Conservation (phyloP, 2,888 invertebrate species). For the Synanthedon andrenaeformis region DNA sequence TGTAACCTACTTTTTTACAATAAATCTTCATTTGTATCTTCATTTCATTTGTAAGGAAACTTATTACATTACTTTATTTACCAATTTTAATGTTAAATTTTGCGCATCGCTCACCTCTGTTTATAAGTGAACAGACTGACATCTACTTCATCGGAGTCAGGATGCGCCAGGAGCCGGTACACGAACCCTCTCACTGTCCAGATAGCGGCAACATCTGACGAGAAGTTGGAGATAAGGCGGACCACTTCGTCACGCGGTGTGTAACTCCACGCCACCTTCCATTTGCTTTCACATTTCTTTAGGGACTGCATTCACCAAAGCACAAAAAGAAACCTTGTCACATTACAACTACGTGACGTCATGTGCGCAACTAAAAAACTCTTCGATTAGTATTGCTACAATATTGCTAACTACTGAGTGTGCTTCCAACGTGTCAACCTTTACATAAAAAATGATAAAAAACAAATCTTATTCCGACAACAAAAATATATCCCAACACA, state of each 20-base stretch:
- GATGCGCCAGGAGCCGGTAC: slow-evolving; percentile 27
- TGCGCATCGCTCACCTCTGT: slow-evolving; percentile 29
- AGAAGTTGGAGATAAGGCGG: slow-evolving; percentile 35
- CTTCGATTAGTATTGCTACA: no score
- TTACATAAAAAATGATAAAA: no score
- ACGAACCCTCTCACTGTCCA: slow-evolving; percentile 44
- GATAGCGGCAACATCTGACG: slow-evolving; percentile 34
- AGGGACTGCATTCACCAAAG: slow-evolving; percentile 26
- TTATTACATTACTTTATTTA: no score
- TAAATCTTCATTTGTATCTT: no score
- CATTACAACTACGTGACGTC: background rate
- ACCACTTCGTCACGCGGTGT: slow-evolving; percentile 24
- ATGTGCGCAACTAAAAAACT: no score
- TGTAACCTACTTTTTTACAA: no score
- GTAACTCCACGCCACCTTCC: slow-evolving; percentile 41
- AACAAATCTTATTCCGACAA: no score
- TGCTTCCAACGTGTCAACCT: no score
- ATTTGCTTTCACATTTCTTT: slow-evolving; percentile 39
- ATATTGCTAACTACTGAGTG: background rate
- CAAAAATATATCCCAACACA: no score
- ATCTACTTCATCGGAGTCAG: slow-evolving; percentile 37
- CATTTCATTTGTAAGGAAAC: no score
- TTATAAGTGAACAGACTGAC: slow-evolving; percentile 37
- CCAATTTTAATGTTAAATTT: no score
- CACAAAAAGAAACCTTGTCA: background rate